A percentile compares a stretch with the other conserved stretches of the same genome.
phyloP scores from a whole-genome alignment of 2,888 invertebrate genomes.

The Nephrotoma guestfalica region DNA sequence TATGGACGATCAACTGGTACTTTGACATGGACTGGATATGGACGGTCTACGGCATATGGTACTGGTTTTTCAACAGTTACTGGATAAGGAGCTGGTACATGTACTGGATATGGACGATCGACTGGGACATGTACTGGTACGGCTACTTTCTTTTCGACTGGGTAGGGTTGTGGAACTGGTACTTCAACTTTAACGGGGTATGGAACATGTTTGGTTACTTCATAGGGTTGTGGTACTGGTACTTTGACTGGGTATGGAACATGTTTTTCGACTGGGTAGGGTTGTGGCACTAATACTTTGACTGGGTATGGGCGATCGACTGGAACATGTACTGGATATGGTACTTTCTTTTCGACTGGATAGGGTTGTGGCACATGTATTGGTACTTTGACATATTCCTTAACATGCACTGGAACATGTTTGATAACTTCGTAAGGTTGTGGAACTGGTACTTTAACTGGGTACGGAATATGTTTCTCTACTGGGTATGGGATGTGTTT shows the following conservation, averaged over 20 bases:
- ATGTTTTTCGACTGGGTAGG: slow-evolving; percentile 46
- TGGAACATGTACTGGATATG: slow-evolving; percentile 41
- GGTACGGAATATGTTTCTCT: slow-evolving; percentile 47
- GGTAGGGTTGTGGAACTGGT: slow-evolving; percentile 46
- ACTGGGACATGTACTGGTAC: slow-evolving; percentile 50
- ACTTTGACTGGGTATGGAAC: slow-evolving; percentile 41
- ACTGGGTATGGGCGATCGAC: slow-evolving; percentile 52
- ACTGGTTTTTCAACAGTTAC: slow-evolving; percentile 57
- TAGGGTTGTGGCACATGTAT: slow-evolving; percentile 46
- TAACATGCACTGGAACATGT: slow-evolving; percentile 41
- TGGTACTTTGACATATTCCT: slow-evolving; percentile 43
- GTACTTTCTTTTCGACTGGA: slow-evolving; percentile 42
- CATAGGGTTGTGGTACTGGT: slow-evolving; percentile 51
- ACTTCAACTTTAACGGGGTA: slow-evolving; percentile 51
- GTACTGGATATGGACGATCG: slow-evolving; percentile 48
- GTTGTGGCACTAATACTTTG: slow-evolving; percentile 48
- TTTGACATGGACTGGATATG: slow-evolving; percentile 39
- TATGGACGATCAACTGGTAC: slow-evolving; percentile 52
- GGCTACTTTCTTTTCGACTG: slow-evolving; percentile 39
- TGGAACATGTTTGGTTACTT: slow-evolving; percentile 47
- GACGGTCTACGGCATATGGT: slow-evolving; percentile 50
- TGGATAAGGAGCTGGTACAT: slow-evolving; percentile 42
- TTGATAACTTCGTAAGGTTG: slow-evolving; percentile 34
- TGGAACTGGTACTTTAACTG: slow-evolving; percentile 33
- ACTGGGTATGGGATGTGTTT: slow-evolving; percentile 42